These are phyloP conservation scores for Phyto melanocephala DNA, from an alignment of 2,888 invertebrate species.

Conservation along the genomic window DNA sequence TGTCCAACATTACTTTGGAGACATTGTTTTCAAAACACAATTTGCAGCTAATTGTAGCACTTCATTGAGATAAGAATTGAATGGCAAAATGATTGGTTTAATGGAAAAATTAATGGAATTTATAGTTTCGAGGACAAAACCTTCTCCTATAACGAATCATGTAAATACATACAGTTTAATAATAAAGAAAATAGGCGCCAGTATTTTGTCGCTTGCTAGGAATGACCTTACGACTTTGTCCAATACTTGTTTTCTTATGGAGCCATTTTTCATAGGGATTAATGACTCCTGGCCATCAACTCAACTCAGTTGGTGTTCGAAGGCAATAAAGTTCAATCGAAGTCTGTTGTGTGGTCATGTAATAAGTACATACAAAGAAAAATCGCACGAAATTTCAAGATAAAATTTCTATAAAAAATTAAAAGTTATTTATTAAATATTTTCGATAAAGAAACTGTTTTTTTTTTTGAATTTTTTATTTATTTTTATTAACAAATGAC, in stretches of 20 bases:
- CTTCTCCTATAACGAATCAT: background rate
- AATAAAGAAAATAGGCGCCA: constrained; percentile 33
- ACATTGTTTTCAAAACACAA: background rate
- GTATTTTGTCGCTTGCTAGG: background rate
- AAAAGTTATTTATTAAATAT: too few relatives aligned
- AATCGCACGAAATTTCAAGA: background rate
- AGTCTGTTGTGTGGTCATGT: constrained; percentile 8
- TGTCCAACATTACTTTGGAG: too few relatives aligned
- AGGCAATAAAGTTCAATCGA: background rate
- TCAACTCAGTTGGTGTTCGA: constrained; percentile 13
- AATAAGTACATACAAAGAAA: constrained; percentile 19
- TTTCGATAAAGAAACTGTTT: too few relatives aligned
- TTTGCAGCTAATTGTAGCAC: constrained; percentile 56
- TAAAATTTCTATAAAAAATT: background rate
- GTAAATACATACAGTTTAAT: background rate
- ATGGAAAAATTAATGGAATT: constrained; percentile 45
- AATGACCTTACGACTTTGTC: constrained; percentile 35
- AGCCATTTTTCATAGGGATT: constrained; percentile 36
- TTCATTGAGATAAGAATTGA: constrained; percentile 47
- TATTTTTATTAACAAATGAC: too few relatives aligned
- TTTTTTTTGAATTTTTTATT: too few relatives aligned
- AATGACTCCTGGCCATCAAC: constrained; percentile 38
- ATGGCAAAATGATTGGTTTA: constrained; percentile 45
- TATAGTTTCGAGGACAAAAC: background rate
- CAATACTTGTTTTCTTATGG: background rate